Evolutionary conservation across 2,888 invertebrate genomes (phyloP), one percentile per base, ranked within the genome.

Genomic region (Limnephilus marmoratus): DNA sequence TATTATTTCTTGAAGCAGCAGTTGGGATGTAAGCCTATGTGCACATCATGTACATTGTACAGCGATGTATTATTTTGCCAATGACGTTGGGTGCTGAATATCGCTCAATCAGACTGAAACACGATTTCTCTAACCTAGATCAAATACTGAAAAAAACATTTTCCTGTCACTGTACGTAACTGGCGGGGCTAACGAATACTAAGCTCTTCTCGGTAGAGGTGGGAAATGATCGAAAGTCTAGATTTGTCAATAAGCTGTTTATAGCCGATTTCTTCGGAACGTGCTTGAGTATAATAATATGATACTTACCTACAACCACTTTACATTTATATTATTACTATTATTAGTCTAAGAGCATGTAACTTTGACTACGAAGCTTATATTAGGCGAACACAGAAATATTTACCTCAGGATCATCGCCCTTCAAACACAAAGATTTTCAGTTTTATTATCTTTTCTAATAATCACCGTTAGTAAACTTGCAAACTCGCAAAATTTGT

Each of bases 61-160:
- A 24, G 5, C 1, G 2, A 24, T n/a, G 24, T 68, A n/a, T 68
- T 24, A 24, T 68, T 9, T n/a, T n/a, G 9, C 24, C 24, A n/a
- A 68, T n/a, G 68, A 68, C n/a, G 68, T 68, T 68, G 68, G 68
- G 24, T n/a, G 12, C 83, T 83, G 83, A 24, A 83, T 83, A 83
- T 11, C 37, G 9, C 37, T 37, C 34, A 37, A 83, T 83, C 83
- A 83, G 83, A 37, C 34, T 83, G 68, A 68, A 83, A 37, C 83
- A 37, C 83, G 83, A 83, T 83, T 83, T 41, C 24, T 83, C 37
- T 83, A 37, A 34, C 34, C 83, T 37, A 34, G 18, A 83, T 83
- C 34, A 83, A 83, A 37, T 37, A 37, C 83, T 37, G 83, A 41
- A 34, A 45, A 41, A 41, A 83, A 83, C 83, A 83, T 37, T 83